These are phyloP conservation scores for Takifugu rubripes DNA, from an alignment of 2,797 vertebrate genomes.

Conservation along the genomic window DNA sequence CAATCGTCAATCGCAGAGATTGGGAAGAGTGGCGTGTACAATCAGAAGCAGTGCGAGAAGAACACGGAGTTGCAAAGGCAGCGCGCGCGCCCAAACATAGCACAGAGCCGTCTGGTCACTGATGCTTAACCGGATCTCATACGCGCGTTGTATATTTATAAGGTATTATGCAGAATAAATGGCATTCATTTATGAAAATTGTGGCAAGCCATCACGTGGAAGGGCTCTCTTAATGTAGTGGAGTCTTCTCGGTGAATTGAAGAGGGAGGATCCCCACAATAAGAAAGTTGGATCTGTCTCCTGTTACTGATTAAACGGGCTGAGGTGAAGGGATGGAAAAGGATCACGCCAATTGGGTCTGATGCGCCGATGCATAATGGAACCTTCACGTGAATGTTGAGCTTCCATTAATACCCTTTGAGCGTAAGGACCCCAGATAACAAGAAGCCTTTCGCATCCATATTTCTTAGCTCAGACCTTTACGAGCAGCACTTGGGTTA, in stretches of 20 bases:
- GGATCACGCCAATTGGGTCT: slow-evolving; percentile 46
- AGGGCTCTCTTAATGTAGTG: slow-evolving; percentile 72
- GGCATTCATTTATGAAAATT: slow-evolving; percentile 73
- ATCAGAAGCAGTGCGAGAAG: slow-evolving; percentile 42
- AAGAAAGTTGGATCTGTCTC: slow-evolving; percentile 67
- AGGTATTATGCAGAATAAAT: slow-evolving; percentile 77
- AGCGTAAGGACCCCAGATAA: slow-evolving; percentile 44
- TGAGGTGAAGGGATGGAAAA: slow-evolving; percentile 45
- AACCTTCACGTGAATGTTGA: slow-evolving; percentile 48
- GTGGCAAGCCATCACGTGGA: slow-evolving; percentile 67
- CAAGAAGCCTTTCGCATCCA: slow-evolving; percentile 46
- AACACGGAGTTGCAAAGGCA: slow-evolving; percentile 17
- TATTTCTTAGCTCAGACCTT: slow-evolving; percentile 54
- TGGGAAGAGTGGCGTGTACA: slow-evolving; percentile 46
- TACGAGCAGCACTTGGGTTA: slow-evolving; percentile 50
- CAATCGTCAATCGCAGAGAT: slow-evolving; percentile 54
- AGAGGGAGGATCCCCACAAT: slow-evolving; percentile 65
- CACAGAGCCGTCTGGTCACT: slow-evolving; percentile 45
- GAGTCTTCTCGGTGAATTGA: slow-evolving; percentile 59
- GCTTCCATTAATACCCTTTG: slow-evolving; percentile 55
- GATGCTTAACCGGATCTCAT: slow-evolving; percentile 61
- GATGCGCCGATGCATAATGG: slow-evolving; percentile 56
- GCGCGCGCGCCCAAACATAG: slow-evolving; percentile 38
- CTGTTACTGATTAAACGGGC: slow-evolving; percentile 62
- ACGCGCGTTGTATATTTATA: slow-evolving; percentile 71